These are phyloP conservation scores for Pachymerium ferrugineum DNA, from an alignment of 2,888 invertebrate genomes.

Conservation along the genomic window DNA sequence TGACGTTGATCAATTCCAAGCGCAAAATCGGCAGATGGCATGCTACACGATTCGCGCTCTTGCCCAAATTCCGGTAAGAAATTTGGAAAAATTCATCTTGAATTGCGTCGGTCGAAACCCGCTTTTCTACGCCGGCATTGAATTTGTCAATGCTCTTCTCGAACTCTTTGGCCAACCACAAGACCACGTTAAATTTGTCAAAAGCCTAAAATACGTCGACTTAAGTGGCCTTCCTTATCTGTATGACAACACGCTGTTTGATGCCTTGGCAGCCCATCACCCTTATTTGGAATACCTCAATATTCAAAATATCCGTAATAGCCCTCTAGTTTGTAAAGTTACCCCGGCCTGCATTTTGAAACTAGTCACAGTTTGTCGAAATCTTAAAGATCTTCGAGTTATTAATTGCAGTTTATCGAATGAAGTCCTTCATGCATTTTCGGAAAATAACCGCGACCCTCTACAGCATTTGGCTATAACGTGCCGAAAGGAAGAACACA, in stretches of 20 bases:
- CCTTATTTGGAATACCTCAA: slow-evolving; percentile 42
- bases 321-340: slow-evolving; percentile 43
- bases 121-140: slow-evolving; percentile 45
- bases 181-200: not conserved
- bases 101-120: slow-evolving; percentile 44
- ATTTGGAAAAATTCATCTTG: slow-evolving; percentile 39
- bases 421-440: slow-evolving; percentile 42
- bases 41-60: slow-evolving; percentile 40
- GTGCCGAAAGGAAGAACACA: slow-evolving; percentile 45
- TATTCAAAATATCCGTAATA: slow-evolving; percentile 46
- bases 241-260: slow-evolving; percentile 43
- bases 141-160: slow-evolving; percentile 43
- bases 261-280: slow-evolving; percentile 42
- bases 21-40: slow-evolving; percentile 42
- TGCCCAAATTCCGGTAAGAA: slow-evolving; percentile 36
- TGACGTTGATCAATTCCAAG: slow-evolving; percentile 42
- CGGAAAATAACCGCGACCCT: slow-evolving; percentile 40
- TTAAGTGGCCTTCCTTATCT: slow-evolving; percentile 43
- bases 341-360: slow-evolving; percentile 41
- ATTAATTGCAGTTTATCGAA: slow-evolving; percentile 44
- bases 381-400: slow-evolving; percentile 42
- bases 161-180: slow-evolving; percentile 40
- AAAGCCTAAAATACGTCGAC: slow-evolving; percentile 40
- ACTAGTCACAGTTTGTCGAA: slow-evolving; percentile 42
- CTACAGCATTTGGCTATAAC: slow-evolving; percentile 42